Evolutionary conservation across 2,113 vertebrate genomes (phyloP).

Genomic region (human): GRCh38 chr4:132607501-132608000

Average conservation of each 20-base stretch:
- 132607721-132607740: background rate
- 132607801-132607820: background rate
- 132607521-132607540: too few species aligned
- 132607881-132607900: too few species aligned
- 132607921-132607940: too few species aligned
- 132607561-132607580: background rate
- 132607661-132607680: background rate
- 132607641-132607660: background rate
- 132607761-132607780: background rate
- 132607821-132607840: too few species aligned
- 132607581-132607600: background rate
- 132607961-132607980: too few species aligned
- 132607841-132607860: too few species aligned
- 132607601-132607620: background rate
- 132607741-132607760: background rate
- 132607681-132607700: background rate
- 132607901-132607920: too few species aligned
- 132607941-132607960: too few species aligned
- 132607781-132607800: background rate
- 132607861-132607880: too few species aligned
- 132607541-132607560: too few species aligned
- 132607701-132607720: background rate
- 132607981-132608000: too few species aligned
- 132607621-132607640: background rate
- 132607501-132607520: too few species aligned